Percentiles rank a stretch among this genome's conserved stretches.
These are phyloP conservation scores for Leucosticte australis DNA, from an alignment of 2,113 vertebrate genomes.

Conservation along the genomic window DNA sequence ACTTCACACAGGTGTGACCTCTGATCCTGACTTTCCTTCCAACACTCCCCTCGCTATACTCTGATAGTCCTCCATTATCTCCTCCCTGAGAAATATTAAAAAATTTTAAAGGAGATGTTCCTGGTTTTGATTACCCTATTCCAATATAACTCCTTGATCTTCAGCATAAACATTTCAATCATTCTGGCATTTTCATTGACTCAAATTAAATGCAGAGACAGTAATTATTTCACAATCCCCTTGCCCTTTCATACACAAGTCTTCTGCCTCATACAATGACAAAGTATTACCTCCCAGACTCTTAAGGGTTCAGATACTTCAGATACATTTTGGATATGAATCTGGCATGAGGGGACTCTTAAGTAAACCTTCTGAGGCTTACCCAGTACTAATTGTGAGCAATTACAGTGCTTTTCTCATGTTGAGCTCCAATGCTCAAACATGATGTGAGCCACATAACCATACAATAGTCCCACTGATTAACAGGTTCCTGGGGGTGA, in stretches of 20 bases:
- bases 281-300: not conserved
- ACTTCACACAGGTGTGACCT: slow-evolving; percentile 36
- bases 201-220: slow-evolving; percentile 55
- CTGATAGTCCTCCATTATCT: not conserved
- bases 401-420: not conserved
- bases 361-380: slow-evolving; percentile 2
- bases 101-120: slow-evolving; percentile 8
- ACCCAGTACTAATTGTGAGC: not conserved
- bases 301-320: not conserved
- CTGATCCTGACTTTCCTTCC: slow-evolving; percentile 18
- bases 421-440: not conserved
- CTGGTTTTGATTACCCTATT: slow-evolving; percentile 46
- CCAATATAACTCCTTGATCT: slow-evolving; percentile 43
- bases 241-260: slow-evolving; percentile 31
- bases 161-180: slow-evolving; percentile 64
- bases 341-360: not conserved
- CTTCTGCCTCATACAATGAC: slow-evolving; percentile 8
- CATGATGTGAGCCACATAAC: not conserved
- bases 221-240: slow-evolving; percentile 51
- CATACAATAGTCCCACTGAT: not conserved
- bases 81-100: slow-evolving; percentile 21
- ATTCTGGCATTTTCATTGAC: slow-evolving; percentile 60
- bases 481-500: not conserved
- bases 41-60: not conserved
- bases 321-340: not conserved